A percentile compares a stretch with the other conserved stretches of the same genome.
These are phyloP conservation scores for Potorous gilbertii DNA, from an alignment of 2,797 vertebrate species.

Conservation along the genomic window DNA sequence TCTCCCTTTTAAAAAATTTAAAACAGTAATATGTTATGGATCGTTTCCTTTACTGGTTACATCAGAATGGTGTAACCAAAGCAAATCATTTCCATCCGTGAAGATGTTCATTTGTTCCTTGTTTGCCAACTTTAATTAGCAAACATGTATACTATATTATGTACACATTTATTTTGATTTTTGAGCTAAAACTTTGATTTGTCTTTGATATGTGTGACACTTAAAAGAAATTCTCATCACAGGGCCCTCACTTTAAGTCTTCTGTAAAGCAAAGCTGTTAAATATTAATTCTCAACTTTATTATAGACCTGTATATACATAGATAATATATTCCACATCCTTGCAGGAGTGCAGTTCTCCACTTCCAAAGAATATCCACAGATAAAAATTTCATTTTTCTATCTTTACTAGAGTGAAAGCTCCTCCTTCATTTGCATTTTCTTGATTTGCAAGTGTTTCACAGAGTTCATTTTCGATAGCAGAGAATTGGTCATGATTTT, in stretches of 20 bases:
- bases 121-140: constrained; percentile 58
- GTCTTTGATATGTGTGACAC: constrained; percentile 18
- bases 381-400: constrained; percentile 19
- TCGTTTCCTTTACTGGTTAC: constrained; percentile 19
- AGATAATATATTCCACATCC: constrained; percentile 51
- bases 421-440: constrained; percentile 62
- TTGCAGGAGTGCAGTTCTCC: constrained; percentile 41
- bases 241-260: constrained; percentile 31
- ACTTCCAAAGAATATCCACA: constrained; percentile 43
- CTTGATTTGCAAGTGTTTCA: constrained; percentile 68
- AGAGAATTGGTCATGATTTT: constrained; percentile 78
- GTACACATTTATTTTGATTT: constrained; percentile 6
- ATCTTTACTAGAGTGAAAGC: constrained; percentile 9
- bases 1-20: constrained; percentile 5
- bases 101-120: constrained; percentile 46
- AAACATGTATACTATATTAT: constrained; percentile 18
- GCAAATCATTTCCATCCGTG: constrained; percentile 32
- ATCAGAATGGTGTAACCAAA: constrained; percentile 37
- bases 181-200: constrained; percentile 40
- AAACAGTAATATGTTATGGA: background rate
- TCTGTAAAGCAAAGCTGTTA: constrained; percentile 61
- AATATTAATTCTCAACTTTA: constrained; percentile 54
- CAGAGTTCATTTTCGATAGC: constrained; percentile 72
- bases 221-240: constrained; percentile 39
- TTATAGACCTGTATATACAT: constrained; percentile 60